Percentiles rank a stretch among this genome's conserved stretches.
Conservation (phyloP, 37 sponge, comb jelly and placozoan genomes). For the Chondrosia reniformis region DNA sequence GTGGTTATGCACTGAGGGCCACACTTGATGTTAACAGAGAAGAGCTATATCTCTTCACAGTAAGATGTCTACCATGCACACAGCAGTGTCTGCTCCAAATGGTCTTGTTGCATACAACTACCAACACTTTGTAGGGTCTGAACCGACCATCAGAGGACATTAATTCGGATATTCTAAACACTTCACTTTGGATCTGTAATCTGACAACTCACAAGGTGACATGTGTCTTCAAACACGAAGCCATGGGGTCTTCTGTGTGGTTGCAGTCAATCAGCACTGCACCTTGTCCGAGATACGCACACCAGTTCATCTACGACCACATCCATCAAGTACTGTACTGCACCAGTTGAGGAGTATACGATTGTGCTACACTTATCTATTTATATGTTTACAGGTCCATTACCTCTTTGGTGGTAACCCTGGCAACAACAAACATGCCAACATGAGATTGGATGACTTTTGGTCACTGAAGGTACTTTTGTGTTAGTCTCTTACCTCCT, state of each 20-base stretch:
- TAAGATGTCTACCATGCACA: not conserved
- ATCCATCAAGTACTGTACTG: conserved; percentile 35
- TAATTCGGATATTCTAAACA: conserved; percentile 12
- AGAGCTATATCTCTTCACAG: conserved; percentile 53
- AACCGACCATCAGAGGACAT: not conserved
- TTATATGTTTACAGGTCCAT: conserved; percentile 27
- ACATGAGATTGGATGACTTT: conserved; percentile 61
- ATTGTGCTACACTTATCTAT: not conserved
- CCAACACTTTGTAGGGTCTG: not conserved
- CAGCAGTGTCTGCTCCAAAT: not conserved
- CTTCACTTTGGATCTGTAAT: conserved; percentile 40
- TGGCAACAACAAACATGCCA: conserved; percentile 10
- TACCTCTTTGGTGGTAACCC: conserved; percentile 85
- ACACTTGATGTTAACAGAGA: conserved; percentile 43
- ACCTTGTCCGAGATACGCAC: conserved; percentile 74
- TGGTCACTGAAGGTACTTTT: conserved; percentile 50
- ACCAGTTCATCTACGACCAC: conserved; percentile 73
- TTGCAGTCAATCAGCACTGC: not conserved
- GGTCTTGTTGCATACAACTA: not conserved
- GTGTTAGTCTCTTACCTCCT: not conserved
- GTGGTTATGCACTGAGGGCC: conserved; percentile 68
- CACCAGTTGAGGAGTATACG: conserved; percentile 9
- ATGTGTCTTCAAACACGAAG: not conserved
- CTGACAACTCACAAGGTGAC: not conserved
- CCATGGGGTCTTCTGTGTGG: conserved; percentile 14